Evolutionary conservation across 2,113 vertebrate species (phyloP).

Genomic region (Megalops atlanticus): DNA sequence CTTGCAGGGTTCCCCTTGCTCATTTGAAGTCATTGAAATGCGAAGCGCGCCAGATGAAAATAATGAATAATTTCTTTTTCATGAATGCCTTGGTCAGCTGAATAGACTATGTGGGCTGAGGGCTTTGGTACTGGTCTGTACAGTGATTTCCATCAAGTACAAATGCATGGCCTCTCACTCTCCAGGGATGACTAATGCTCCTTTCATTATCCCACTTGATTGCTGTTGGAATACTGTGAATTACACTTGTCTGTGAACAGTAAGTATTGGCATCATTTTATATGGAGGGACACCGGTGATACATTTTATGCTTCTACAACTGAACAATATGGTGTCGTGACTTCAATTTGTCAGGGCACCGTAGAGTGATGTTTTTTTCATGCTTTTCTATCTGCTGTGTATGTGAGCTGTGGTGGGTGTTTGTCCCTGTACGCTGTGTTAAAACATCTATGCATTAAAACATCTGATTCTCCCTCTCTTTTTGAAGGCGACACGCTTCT

Average conservation of each 20-base stretch:
- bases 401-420: background rate
- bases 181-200: constrained; percentile 21
- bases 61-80: constrained; percentile 42
- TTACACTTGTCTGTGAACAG: background rate
- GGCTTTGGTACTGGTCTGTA: constrained; percentile 9
- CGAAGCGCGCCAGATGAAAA: constrained; percentile 38
- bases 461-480: constrained; percentile 17
- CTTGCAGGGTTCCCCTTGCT: constrained; percentile 34
- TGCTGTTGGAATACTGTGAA: background rate
- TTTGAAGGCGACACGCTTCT: constrained; percentile 65
- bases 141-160: constrained; percentile 17
- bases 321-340: constrained; percentile 9
- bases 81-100: constrained; percentile 35
- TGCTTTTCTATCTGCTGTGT: background rate
- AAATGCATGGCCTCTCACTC: constrained; percentile 1
- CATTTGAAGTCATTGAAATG: constrained; percentile 54
- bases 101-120: background rate
- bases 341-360: constrained; percentile 20
- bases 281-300: background rate
- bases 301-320: background rate
- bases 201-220: constrained; percentile 22
- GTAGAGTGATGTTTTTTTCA: background rate
- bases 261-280: background rate
- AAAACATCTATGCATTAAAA: background rate
- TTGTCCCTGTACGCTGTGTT: background rate